Conservation (phyloP, 2,113 vertebrate genomes). For the Apaloderma vittatum region DNA sequence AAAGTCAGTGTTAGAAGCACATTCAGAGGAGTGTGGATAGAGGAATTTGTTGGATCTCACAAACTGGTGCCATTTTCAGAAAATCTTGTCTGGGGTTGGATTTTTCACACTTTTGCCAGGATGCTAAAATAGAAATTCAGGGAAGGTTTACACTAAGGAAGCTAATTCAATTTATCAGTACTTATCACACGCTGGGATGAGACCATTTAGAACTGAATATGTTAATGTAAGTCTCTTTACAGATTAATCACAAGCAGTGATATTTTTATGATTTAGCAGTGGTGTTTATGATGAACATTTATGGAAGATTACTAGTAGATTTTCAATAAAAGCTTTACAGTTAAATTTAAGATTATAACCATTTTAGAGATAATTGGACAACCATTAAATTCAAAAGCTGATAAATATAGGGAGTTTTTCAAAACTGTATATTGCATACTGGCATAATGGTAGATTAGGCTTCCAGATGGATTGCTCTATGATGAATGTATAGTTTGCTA, state of each 20-base stretch:
- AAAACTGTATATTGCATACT: neutral
- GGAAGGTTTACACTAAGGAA: neutral
- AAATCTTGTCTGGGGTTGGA: neutral
- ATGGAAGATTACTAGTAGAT: slow-evolving; percentile 21
- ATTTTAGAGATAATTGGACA: slow-evolving; percentile 59
- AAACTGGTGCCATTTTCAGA: neutral
- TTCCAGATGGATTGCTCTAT: slow-evolving; percentile 9
- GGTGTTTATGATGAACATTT: slow-evolving; percentile 58
- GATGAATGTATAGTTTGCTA: slow-evolving; percentile 18
- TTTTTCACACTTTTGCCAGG: neutral
- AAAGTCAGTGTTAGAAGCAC: rapidly evolving
- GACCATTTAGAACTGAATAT: slow-evolving; percentile 39
- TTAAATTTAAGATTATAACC: slow-evolving; percentile 54
- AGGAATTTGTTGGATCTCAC: neutral
- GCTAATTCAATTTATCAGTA: slow-evolving; percentile 57
- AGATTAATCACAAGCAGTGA: slow-evolving; percentile 58
- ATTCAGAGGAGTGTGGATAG: too few species aligned
- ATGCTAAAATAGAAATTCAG: slow-evolving; percentile 7
- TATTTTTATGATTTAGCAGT: slow-evolving; percentile 51
- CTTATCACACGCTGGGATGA: neutral
- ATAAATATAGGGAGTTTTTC: slow-evolving; percentile 25
- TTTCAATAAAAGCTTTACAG: slow-evolving; percentile 41
- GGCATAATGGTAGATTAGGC: slow-evolving; percentile 54
- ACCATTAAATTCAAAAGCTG: neutral
- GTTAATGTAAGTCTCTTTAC: slow-evolving; percentile 1